A percentile compares a stretch with the other conserved stretches of the same genome.
Evolutionary conservation across 2,888 invertebrate genomes (phyloP).

Genomic region (Epinotia ramella): DNA sequence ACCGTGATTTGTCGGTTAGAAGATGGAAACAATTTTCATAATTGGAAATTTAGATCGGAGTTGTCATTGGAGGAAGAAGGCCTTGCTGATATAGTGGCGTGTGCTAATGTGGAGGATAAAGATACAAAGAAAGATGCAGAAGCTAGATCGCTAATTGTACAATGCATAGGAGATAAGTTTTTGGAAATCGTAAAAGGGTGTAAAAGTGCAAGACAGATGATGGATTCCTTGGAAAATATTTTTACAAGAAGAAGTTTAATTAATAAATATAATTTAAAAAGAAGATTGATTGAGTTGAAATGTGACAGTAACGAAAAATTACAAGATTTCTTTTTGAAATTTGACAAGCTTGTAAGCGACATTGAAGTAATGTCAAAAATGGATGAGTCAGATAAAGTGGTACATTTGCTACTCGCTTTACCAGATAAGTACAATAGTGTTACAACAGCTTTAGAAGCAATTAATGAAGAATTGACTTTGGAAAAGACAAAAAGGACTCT

Average conservation of each 20-base stretch:
- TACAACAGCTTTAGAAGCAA: neutral
- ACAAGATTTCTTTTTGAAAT: neutral
- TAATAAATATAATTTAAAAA: neutral
- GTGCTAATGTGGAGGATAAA: neutral
- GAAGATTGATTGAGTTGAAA: neutral
- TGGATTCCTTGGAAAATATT: neutral
- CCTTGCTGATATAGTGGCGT: too few relatives aligned
- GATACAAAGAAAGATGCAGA: neutral
- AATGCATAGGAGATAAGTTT: constrained; percentile 2
- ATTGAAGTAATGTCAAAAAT: neutral
- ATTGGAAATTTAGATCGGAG: neutral
- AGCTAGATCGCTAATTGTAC: neutral
- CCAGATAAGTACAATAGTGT: neutral
- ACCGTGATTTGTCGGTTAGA: neutral
- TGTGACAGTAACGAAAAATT: neutral
- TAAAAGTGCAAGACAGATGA: neutral
- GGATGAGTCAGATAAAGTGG: neutral
- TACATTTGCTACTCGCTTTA: neutral
- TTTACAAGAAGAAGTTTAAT: neutral
- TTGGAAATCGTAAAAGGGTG: neutral
- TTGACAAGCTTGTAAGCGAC: neutral
- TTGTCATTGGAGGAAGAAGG: neutral
- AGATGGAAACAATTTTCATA: constrained; percentile 1
- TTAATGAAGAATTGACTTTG: neutral
- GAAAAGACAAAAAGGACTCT: neutral